Evolutionary conservation across 2,113 vertebrate species (phyloP), one percentile per base, ranked within the genome.

Genomic region (Numida meleagris): DNA sequence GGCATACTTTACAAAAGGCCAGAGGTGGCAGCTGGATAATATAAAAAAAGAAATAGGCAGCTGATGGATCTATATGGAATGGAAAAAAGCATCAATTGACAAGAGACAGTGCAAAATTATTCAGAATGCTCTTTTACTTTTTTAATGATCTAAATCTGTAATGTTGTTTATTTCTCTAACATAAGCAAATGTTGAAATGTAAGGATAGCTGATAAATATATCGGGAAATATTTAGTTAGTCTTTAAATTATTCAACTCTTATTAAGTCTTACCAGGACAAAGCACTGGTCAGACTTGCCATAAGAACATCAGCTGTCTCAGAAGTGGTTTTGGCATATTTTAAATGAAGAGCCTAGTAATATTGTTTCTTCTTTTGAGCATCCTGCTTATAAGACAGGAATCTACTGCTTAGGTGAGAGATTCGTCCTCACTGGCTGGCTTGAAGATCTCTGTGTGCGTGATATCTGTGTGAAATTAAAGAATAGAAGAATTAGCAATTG

Each of bases 341-440:
- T 46, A 18, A 29, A 5, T 33, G 58, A 70, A 29, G 6, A 34
- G 79, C 23, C 27, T 15, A 82, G 12, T 3, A 75, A 78, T 87
- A 71, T 19, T 5, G 2, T 20, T 46, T 4, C 3, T 62, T 62
- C 5, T 29, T 51, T 59, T 14, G 24, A 33, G 3, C 18, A 42
- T 13, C 3, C 6, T 67, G 45, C 33, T 29, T 59, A 7, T 51
- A 43, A 51, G 40, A 46, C 12, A 33, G 19, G 12, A 61, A 12
- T 57, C 40, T 84, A 63, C 29, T 24, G 12, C 17, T 63, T 63
- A 9, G 1, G 8, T 59, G 9, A 93, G 31, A 10, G 88, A 5
- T 11, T 4, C 45, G 9, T 55, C 12, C 10, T 68, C 10, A 0
- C 1, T 46, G 34, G 57, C 27, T 29, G 5, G 5, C 9, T 59